Evolutionary conservation across 2,888 invertebrate genomes (phyloP), one percentile per base, ranked within the genome.

Genomic region (Drosophila maculinotata): DNA sequence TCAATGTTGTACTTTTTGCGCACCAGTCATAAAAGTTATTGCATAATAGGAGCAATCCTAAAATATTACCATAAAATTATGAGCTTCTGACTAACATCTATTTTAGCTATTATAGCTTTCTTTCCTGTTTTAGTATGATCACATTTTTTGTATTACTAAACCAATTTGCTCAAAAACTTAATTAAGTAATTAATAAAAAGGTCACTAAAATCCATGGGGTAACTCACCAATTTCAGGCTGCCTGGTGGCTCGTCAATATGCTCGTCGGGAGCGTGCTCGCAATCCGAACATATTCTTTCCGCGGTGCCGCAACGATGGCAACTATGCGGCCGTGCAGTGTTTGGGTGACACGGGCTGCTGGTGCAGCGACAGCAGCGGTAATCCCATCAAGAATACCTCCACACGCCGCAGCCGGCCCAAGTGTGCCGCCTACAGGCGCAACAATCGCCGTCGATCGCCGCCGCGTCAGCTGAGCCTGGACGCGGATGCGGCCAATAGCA

Each of bases 301-400:
- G 2, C 93, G 94, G 42, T 98, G 98, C 90, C 94, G 95, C 52
- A 92, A 93, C 2, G 97, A 97, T 89, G 98, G 98, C 12, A 94
- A 94, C 2, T 98, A 96, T 91, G 95, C 96, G 1, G 94, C 96
- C 8, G 95, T 97, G 60, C 98, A 98, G 92, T 98, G 98, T 90
- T 94, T 96, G 86, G 92, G 93, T 5, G 94, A 94, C 54, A 95
- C 96, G 1, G 94, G 94, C 89, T 98, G 98, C 92, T 98, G 97
- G 97, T 98, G 98, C 90, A 97, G 97, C 64, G 96, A 96, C 1
- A 94, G 95, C 10, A 94, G 95, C 76, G 98, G 98, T 35, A 94
- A 94, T 76, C 97, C 97, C 0, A 93, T 98, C 51, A 94, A 95
- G 8, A 95, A 96, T 81, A 96, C 97, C 3, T 94, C 96, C 4